Evolutionary conservation across 2,888 invertebrate genomes (phyloP).

Genomic region (Lypha dubia): DNA sequence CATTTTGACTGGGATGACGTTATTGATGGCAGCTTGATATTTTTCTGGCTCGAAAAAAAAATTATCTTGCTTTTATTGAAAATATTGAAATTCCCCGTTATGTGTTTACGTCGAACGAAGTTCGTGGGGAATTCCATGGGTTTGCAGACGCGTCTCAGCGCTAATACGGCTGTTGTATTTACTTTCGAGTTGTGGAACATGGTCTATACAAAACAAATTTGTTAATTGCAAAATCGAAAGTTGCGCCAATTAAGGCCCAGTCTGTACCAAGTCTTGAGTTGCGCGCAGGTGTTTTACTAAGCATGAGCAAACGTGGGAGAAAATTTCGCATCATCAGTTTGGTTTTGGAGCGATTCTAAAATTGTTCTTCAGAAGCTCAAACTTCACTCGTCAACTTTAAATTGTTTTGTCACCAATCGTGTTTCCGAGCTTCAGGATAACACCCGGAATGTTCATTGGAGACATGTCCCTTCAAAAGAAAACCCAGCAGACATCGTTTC

Average conservation of each 20-base stretch:
- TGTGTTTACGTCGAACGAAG: no score
- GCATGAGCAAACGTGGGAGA: slow-evolving; percentile 37
- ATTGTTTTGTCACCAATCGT: no score
- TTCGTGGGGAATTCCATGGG: no score
- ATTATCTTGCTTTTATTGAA: background rate
- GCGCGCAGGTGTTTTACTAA: slow-evolving; percentile 65
- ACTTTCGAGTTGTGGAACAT: slow-evolving; percentile 28
- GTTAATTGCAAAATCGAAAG: slow-evolving; percentile 69
- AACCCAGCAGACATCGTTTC: no score
- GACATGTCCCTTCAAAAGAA: slow-evolving; percentile 10
- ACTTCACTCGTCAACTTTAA: no score
- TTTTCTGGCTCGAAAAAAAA: slow-evolving; percentile 28
- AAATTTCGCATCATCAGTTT: slow-evolving; percentile 24
- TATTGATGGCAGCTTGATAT: slow-evolving; percentile 10
- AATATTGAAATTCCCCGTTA: no score
- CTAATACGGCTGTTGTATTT: slow-evolving; percentile 63
- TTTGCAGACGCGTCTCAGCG: slow-evolving; percentile 63
- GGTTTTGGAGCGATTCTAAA: slow-evolving; percentile 49
- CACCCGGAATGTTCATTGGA: slow-evolving; percentile 43
- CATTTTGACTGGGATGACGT: slow-evolving; percentile 56
- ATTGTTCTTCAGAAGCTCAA: no score
- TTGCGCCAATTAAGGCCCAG: slow-evolving; percentile 67
- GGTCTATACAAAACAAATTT: slow-evolving; percentile 37
- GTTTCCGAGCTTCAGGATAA: slow-evolving; percentile 50
- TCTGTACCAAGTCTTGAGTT: slow-evolving; percentile 63